Conservation (phyloP, 2,888 invertebrate genomes). For the Himalopsyche tibetana region DNA sequence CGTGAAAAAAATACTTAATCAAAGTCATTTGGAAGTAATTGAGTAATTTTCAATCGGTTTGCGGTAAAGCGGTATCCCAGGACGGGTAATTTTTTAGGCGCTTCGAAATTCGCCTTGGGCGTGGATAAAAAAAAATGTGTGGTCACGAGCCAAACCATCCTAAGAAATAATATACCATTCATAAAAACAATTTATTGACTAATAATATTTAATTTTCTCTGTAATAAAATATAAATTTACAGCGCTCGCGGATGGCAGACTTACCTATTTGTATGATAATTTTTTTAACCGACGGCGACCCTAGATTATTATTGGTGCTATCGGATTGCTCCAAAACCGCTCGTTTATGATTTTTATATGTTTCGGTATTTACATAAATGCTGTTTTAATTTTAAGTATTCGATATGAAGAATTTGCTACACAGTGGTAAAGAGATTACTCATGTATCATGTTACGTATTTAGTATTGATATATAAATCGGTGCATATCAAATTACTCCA, state of each 20-base stretch:
- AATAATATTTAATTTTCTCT: slow-evolving; percentile 64
- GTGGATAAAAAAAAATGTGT: slow-evolving; percentile 39
- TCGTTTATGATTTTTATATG: slow-evolving; percentile 24
- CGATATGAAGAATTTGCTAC: not conserved
- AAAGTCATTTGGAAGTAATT: slow-evolving; percentile 41
- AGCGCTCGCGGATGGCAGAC: slow-evolving; percentile 55
- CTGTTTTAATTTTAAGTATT: slow-evolving; percentile 19
- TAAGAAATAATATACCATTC: slow-evolving; percentile 54
- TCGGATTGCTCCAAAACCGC: slow-evolving; percentile 37
- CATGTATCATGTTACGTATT: too few relatives aligned
- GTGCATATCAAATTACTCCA: too few relatives aligned
- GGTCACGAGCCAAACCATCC: slow-evolving; percentile 42
- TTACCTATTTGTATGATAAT: slow-evolving; percentile 63
- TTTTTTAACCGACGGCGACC: slow-evolving; percentile 40
- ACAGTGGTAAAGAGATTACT: too few relatives aligned
- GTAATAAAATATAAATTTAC: slow-evolving; percentile 64
- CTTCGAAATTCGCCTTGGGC: slow-evolving; percentile 35
- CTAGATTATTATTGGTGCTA: slow-evolving; percentile 36
- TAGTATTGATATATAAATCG: too few relatives aligned
- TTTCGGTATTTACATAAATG: slow-evolving; percentile 24
- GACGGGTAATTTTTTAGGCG: slow-evolving; percentile 12
- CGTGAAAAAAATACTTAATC: slow-evolving; percentile 38
- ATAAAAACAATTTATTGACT: slow-evolving; percentile 61
- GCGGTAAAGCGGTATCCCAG: not conserved
- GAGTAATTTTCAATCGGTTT: slow-evolving; percentile 52